phyloP scores from a whole-genome alignment of 2,888 invertebrate species.

The Ochropleura plecta region DNA sequence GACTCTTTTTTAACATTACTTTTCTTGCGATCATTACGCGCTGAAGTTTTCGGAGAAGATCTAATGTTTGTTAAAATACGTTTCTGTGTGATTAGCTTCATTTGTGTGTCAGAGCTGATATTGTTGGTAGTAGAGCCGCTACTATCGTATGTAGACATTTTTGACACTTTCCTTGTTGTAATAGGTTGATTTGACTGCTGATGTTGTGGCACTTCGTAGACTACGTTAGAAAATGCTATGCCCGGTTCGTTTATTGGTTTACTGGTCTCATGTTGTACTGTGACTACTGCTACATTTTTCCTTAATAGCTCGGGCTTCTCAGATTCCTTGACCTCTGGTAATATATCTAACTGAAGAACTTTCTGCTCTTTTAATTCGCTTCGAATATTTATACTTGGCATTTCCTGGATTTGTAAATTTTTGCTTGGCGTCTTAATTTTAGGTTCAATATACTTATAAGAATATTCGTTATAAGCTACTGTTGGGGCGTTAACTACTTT shows the following conservation, averaged over 20 bases:
- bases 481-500: constrained; percentile 71
- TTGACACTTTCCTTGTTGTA: constrained; percentile 78
- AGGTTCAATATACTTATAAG: constrained; percentile 77
- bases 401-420: constrained; percentile 82
- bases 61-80: constrained; percentile 63
- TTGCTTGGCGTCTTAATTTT: constrained; percentile 68
- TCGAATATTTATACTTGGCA: constrained; percentile 89
- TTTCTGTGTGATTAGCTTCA: constrained; percentile 70
- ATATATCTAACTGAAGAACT: constrained; percentile 87
- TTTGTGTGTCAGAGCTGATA: constrained; percentile 74
- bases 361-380: constrained; percentile 87
- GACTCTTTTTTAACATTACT: constrained; percentile 69
- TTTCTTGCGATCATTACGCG: constrained; percentile 64
- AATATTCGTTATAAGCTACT: constrained; percentile 82
- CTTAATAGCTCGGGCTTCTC: constrained; percentile 62
- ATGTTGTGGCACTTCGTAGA: constrained; percentile 32
- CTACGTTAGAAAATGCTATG: constrained; percentile 33
- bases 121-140: constrained; percentile 82
- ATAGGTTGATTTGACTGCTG: constrained; percentile 52
- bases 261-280: constrained; percentile 73
- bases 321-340: constrained; percentile 75
- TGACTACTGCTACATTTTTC: constrained; percentile 80
- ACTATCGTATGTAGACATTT: constrained; percentile 83
- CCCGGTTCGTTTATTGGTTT: constrained; percentile 27
- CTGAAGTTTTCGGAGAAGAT: constrained; percentile 69